phyloP scores from a whole-genome alignment of 2,113 vertebrate species.

The Hystrix cristata region DNA sequence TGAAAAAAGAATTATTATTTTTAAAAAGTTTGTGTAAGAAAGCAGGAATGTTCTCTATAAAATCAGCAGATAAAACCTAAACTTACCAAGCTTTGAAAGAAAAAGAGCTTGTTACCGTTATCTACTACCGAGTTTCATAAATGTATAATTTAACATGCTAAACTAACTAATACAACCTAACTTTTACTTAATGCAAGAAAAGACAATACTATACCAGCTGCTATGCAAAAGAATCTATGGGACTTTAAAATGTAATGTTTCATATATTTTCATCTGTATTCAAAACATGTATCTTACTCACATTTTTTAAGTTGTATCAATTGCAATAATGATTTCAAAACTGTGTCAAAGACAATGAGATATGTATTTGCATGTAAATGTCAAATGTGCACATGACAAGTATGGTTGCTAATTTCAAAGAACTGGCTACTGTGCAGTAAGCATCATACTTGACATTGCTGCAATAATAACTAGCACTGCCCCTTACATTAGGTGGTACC shows the following conservation, averaged over 20 bases:
- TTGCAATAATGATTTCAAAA: not conserved
- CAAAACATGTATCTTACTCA: constrained; percentile 12
- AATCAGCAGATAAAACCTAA: not conserved
- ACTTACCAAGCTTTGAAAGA: constrained; percentile 13
- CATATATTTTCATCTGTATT: not conserved
- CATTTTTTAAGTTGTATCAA: not conserved
- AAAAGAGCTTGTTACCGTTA: not conserved
- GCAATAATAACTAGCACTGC: not conserved
- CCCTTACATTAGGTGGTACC: not conserved
- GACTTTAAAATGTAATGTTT: not conserved
- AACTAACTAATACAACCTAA: not conserved
- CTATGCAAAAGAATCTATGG: not conserved
- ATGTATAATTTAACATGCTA: not conserved
- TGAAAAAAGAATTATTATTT: not conserved
- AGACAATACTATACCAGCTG: not conserved
- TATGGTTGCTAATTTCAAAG: not conserved
- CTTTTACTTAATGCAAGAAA: not conserved
- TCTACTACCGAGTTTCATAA: not conserved
- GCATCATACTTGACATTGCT: not conserved
- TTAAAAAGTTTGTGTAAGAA: not conserved
- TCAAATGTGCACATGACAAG: not conserved
- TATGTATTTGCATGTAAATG: not conserved
- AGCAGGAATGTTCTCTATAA: constrained; percentile 1
- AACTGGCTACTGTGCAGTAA: not conserved
- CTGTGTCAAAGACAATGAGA: not conserved